Base-by-base conservation (phyloP, 2,888 invertebrate species). In the Pachymerium ferrugineum region DNA sequence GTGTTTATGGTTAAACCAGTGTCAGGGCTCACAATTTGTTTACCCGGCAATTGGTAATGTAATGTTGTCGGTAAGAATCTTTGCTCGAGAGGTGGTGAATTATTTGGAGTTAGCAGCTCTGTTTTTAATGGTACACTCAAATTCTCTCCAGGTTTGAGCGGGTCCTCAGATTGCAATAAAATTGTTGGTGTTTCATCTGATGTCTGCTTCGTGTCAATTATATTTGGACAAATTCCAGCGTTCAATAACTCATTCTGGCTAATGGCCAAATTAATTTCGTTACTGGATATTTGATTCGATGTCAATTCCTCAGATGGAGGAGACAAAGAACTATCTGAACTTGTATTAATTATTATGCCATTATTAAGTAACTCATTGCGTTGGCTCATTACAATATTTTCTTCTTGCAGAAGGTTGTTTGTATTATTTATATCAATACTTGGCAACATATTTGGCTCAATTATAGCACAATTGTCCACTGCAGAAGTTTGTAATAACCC, bases 291-390 rank as follows among this genome's bases (percentile, higher is more conserved):
- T 28, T 62, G 62, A 14, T 62, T 62, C 8, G 62, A 12, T n/a
- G 25, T 62, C 28, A 62, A 62, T 62, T 28, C 28, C 3, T 28
- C 28, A 62, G 62, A 10, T 62, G 62, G 10, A 3, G n/a, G n/a
- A n/a, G 62, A 62, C 10, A 25, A 28, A 14, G 62, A 25, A 6
- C 12, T 62, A n/a, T 62, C 28, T 28, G 62, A 10, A 25, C 28
- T 28, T 12, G 25, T 25, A 28, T 62, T 62, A 62, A 62, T 62
- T 62, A 62, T 62, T 62, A 62, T 62, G 62, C 62, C 28, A 38
- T 38, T 38, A n/a, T 38, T 12, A 12, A 38, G 12, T 16, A 62
- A 62, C n/a, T 62, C 62, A n/a, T 62, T 62, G 2, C 28, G 62
- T 28, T 62, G 62, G 28, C 12, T 62, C 12, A 62, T n/a, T n/a